Conservation (phyloP, 2,797 vertebrate species). For the Darevskia mixta region DNA sequence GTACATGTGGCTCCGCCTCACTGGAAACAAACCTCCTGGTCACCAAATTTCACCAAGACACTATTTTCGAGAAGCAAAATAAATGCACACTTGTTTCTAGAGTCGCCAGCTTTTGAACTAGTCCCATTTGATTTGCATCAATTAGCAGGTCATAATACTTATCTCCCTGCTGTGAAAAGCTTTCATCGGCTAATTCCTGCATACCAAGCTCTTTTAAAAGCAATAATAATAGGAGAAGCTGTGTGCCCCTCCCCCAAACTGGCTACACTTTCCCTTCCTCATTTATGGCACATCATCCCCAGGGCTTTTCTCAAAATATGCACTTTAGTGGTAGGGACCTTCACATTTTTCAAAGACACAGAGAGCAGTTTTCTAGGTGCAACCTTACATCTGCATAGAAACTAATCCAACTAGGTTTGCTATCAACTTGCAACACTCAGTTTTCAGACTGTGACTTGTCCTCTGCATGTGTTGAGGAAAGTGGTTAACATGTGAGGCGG, state of each 20-base stretch:
- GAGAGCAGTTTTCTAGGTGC: not conserved
- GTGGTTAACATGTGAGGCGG: too few relatives aligned
- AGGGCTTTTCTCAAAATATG: not conserved
- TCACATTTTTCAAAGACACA: not conserved
- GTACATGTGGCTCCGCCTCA: too few relatives aligned
- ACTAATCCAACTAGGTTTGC: too few relatives aligned
- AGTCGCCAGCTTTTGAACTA: not conserved
- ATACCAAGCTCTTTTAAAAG: not conserved
- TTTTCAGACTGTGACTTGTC: too few relatives aligned
- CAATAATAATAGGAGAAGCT: not conserved
- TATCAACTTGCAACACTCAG: too few relatives aligned
- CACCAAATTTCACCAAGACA: too few relatives aligned
- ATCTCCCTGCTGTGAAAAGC: not conserved
- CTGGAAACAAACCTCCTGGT: too few relatives aligned
- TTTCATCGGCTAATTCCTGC: not conserved
- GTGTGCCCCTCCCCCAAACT: not conserved
- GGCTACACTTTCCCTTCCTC: not conserved
- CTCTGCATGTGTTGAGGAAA: too few relatives aligned
- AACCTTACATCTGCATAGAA: not conserved
- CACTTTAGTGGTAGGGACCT: not conserved
- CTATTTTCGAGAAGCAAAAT: not conserved
- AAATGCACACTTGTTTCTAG: not conserved
- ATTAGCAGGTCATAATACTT: not conserved
- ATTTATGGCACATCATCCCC: not conserved
- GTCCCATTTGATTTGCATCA: not conserved